These are phyloP conservation scores for Heloderma charlesbogerti DNA, from an alignment of 2,113 vertebrate species.

Conservation along the genomic window DNA sequence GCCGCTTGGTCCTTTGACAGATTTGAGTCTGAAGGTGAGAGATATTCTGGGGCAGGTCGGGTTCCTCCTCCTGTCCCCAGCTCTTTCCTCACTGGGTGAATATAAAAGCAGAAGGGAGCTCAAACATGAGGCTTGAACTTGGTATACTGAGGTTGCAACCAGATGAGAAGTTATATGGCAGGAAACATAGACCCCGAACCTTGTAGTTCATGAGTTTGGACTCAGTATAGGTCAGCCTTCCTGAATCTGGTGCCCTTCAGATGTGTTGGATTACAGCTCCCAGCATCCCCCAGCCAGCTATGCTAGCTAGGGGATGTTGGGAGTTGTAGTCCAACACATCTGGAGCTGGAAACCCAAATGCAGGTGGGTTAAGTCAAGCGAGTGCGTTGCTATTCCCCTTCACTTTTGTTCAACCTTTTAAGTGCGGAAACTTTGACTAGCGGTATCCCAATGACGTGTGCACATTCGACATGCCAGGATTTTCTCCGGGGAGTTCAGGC, in stretches of 20 bases:
- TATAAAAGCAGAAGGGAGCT: not conserved
- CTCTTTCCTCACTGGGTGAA: not conserved
- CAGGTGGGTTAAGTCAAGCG: not conserved
- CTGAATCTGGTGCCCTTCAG: not conserved
- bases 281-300: not conserved
- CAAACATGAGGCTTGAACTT: not conserved
- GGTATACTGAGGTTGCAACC: not conserved
- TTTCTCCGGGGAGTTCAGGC: conserved; percentile 34
- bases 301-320: not conserved
- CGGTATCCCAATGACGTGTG: not conserved
- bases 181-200: not conserved
- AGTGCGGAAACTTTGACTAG: conserved; percentile 24
- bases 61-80: not conserved
- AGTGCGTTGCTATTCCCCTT: conserved; percentile 17
- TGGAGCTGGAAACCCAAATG: not conserved
- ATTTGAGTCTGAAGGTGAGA: not conserved
- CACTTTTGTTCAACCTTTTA: not conserved
- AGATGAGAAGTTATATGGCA: not conserved
- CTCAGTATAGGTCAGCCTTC: not conserved
- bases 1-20: not conserved
- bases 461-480: not conserved
- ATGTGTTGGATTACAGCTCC: not conserved
- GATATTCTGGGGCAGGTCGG: accelerated
- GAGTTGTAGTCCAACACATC: not conserved
- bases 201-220: conserved; percentile 11